phyloP scores from a whole-genome alignment of 2,888 invertebrate genomes.

The Mimas tiliae region DNA sequence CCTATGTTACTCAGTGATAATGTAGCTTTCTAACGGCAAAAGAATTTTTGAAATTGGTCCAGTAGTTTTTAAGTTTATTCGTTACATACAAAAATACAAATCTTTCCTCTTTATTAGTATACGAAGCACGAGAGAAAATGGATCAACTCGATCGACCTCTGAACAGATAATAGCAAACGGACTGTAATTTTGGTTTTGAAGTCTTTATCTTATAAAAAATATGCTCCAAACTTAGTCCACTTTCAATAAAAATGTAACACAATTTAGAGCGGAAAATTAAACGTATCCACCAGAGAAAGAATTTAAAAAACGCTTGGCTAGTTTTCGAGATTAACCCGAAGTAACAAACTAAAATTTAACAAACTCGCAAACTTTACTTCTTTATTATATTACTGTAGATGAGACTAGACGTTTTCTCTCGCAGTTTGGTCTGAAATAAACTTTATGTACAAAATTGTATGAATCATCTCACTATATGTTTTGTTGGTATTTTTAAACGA shows the following conservation, averaged over 20 bases:
- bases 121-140: no score
- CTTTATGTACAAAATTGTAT: not conserved
- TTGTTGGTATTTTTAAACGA: not conserved
- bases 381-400: constrained; percentile 22
- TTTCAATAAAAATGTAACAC: not conserved
- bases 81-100: no score
- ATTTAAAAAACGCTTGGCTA: constrained; percentile 39
- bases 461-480: not conserved
- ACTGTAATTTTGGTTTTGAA: no score
- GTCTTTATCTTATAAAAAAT: no score
- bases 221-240: not conserved
- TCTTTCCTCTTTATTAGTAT: no score
- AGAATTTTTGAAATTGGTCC: no score
- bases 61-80: no score
- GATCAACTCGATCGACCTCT: no score
- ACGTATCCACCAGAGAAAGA: constrained; percentile 32
- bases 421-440: constrained; percentile 9
- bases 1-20: no score
- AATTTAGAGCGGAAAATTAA: not conserved
- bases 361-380: constrained; percentile 8
- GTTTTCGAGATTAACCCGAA: constrained; percentile 11
- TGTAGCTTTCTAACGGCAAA: no score
- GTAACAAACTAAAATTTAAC: constrained; percentile 16
- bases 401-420: constrained; percentile 1
- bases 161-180: no score